Evolutionary conservation across 2,113 vertebrate genomes (phyloP), one percentile per base, ranked within the genome.

Genomic region (Lasiurus borealis): DNA sequence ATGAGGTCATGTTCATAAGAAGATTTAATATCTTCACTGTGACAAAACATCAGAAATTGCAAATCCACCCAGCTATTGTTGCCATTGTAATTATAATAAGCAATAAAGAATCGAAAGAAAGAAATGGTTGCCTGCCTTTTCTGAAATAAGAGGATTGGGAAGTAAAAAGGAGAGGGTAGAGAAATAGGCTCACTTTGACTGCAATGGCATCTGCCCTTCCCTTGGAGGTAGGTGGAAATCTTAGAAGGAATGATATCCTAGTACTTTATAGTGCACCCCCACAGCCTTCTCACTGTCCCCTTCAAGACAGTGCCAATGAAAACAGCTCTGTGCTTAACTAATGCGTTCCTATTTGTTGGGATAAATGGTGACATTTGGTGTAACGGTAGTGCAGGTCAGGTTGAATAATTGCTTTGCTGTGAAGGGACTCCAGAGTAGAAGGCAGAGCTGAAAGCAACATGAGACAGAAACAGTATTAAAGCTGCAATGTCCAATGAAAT

Each of bases 391-490:
- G 68, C 52, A 84, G 97, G 95, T 97, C 95, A 95, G 97, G 90
- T 85, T 93, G 96, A 96, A 97, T 97, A 98, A 97, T 95, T 96
- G 96, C 96, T 97, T 95, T 96, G 96, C 98, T 95, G 52, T 98
- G 94, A 97, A 97, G 97, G 73, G 95, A 96, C 96, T 82, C 85
- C 96, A 95, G 93, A 96, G 83, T 48, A 85, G 19, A 93, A 90
- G 88, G 69, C 95, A 96, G 85, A 82, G n/a, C 86, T 85, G 88
- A 91, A 96, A 93, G 92, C 89, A 95, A 95, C 90, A 52, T 83
- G 85, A 94, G 16, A 69, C 50, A 89, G 86, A 76, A 97, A 90
- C 6, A 77, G n/a, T 5, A 7, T 34, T 78, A 80, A 90, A 36
- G 91, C 93, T 89, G 62, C 78, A 94, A 25, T 48, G 91, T 54